Evolutionary conservation across 2,113 vertebrate genomes (phyloP).

Genomic region (Gavialis gangeticus): DNA sequence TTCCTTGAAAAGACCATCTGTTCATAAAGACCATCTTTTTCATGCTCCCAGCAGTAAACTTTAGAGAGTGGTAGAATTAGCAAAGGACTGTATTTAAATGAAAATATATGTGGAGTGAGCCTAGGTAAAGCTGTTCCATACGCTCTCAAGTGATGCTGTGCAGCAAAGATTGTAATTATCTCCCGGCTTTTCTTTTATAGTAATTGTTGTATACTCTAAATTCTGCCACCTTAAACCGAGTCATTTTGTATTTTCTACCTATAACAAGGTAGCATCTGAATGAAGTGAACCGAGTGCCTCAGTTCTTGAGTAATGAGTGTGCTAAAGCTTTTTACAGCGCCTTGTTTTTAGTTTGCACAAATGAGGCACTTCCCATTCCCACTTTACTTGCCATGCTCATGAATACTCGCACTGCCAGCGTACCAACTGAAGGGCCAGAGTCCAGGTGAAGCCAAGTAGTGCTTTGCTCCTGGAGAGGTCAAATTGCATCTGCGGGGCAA

Average conservation of each 20-base stretch:
- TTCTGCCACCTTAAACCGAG: constrained; percentile 59
- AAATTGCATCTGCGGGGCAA: background rate
- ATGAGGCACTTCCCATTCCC: constrained; percentile 50
- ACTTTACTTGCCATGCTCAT: constrained; percentile 46
- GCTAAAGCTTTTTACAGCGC: background rate
- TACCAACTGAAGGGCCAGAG: background rate
- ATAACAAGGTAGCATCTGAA: constrained; percentile 19
- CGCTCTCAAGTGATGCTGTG: constrained; percentile 17
- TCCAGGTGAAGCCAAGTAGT: background rate
- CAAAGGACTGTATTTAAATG: constrained; percentile 58
- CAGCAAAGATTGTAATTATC: constrained; percentile 37
- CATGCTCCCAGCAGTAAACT: constrained; percentile 69
- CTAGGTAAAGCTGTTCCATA: constrained; percentile 36
- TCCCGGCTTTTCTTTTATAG: constrained; percentile 40
- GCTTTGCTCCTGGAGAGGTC: constrained; percentile 25
- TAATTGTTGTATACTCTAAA: constrained; percentile 43
- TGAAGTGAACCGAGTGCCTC: constrained; percentile 28
- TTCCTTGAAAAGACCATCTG: constrained; percentile 84
- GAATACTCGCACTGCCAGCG: constrained; percentile 26
- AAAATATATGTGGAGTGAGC: constrained; percentile 51
- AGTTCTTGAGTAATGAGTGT: constrained; percentile 38
- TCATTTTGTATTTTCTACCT: constrained; percentile 56
- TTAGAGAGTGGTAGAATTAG: constrained; percentile 46
- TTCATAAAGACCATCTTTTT: constrained; percentile 75
- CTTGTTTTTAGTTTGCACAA: constrained; percentile 53